Base-by-base conservation (phyloP, 1,140 invertebrate species). In the Triops cancriformis region DNA sequence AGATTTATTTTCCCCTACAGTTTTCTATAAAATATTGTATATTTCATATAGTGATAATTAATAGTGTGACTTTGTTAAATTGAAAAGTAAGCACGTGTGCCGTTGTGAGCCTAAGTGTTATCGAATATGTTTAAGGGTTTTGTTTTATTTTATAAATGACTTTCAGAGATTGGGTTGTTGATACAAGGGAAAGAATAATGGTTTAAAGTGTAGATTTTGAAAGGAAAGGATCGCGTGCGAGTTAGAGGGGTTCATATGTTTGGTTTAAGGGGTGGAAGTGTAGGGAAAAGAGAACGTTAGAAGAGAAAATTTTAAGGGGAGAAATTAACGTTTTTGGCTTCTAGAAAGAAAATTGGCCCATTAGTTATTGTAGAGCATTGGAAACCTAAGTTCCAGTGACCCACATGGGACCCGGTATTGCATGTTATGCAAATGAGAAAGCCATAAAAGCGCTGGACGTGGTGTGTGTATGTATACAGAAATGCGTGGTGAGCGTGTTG, bases 361-460 rank as follows among this genome's bases (percentile, higher is more conserved):
- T 37, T 37, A 37, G 31, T 37, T 37, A 37, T 37, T 37, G 31
- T 37, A 37, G 31, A 37, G 31, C 31, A 37, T 37, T 37, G 51
- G 51, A 64, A 64, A 64, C 51, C 31, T 37, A 37, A 64, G 51
- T 64, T 64, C 51, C 51, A 64, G 51, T 64, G 51, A 64, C 51
- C 51, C 51, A 64, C 51, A 64, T 64, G 51, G 14, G n/a, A 37
- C 51, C 51, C 51, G 18, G 51, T 64, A 64, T 64, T 18, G 51
- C 51, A n/a, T 64, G 31, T 23, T 64, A 64, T 64, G 51, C 51
- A 64, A 64, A 64, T 64, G 51, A 64, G 51, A 64, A 37, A 37
- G 31, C 31, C 31, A 37, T 37, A 37, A 37, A 37, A 37, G 31
- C 7, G 31, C 31, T 37, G 31, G 31, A 37, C 31, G 31, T 37